A percentile compares a stretch with the other conserved stretches of the same genome.
Conservation (phyloP, 2,113 vertebrate species). For the Silurus meridionalis region DNA sequence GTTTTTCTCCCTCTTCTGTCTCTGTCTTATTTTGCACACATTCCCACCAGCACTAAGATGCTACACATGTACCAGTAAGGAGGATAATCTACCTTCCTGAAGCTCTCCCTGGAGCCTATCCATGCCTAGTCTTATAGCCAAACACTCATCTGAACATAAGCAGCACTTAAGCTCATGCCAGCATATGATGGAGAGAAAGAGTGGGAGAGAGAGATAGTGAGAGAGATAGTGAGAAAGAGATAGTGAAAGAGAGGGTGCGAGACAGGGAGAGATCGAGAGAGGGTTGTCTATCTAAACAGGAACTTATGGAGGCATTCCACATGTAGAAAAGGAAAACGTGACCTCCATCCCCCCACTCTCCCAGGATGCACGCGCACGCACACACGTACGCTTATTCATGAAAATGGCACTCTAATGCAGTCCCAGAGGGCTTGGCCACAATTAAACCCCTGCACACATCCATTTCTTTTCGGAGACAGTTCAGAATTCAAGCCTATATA, state of each 20-base stretch:
- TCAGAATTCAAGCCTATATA: conserved; percentile 43
- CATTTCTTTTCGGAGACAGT: background rate
- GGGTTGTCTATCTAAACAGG: conserved; percentile 72
- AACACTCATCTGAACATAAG: conserved; percentile 50
- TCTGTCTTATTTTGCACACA: conserved; percentile 43
- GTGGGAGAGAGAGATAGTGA: background rate
- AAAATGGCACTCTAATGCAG: conserved; percentile 40
- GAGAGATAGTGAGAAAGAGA: background rate
- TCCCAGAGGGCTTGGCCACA: conserved; percentile 42
- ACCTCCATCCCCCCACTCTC: conserved; percentile 60
- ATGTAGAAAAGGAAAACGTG: conserved; percentile 66
- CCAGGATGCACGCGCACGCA: conserved; percentile 20
- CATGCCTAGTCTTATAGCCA: conserved; percentile 49
- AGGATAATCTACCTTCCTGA: conserved; percentile 76
- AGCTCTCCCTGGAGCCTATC: conserved; percentile 65
- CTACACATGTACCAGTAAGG: conserved; percentile 47
- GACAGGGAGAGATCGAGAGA: conserved; percentile 16
- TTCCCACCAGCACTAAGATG: conserved; percentile 26
- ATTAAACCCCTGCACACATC: conserved; percentile 44
- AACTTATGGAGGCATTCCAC: conserved; percentile 75
- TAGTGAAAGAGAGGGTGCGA: background rate
- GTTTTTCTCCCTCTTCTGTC: background rate
- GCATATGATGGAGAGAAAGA: conserved; percentile 11
- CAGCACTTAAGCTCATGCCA: conserved; percentile 52
- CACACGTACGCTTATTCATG: conserved; percentile 28